These are phyloP conservation scores for Genyomyrus donnyi DNA, from an alignment of 2,113 vertebrate species.

Conservation along the genomic window DNA sequence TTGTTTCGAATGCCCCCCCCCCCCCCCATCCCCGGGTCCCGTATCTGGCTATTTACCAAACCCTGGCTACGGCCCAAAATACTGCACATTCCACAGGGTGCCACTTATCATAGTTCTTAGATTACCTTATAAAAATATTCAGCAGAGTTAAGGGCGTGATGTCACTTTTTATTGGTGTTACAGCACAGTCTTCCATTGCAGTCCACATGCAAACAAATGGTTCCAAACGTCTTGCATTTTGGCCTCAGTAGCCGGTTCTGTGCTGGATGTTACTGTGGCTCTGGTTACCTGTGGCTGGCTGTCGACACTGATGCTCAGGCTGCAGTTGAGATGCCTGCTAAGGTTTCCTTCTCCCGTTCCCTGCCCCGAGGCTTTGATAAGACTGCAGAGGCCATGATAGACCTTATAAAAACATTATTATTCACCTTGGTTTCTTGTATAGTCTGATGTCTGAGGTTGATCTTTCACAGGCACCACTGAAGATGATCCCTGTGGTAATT, in stretches of 20 bases:
- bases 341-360: neutral
- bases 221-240: neutral
- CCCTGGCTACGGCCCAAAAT: neutral
- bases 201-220: neutral
- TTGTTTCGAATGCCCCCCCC: too few relatives aligned
- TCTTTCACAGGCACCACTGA: neutral
- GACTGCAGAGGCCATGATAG: neutral
- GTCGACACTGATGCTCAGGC: neutral
- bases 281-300: slow-evolving; percentile 10
- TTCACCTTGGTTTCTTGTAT: neutral
- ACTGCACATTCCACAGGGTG: neutral
- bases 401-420: neutral
- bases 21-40: too few relatives aligned
- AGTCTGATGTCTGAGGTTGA: neutral
- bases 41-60: too few relatives aligned
- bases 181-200: neutral
- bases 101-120: neutral
- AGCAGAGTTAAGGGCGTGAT: neutral
- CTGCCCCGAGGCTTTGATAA: neutral
- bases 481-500: too few relatives aligned
- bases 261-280: slow-evolving; percentile 13
- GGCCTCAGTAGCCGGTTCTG: slow-evolving; percentile 19
- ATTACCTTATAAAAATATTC: neutral
- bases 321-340: slow-evolving; percentile 14
- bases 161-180: neutral